Base-by-base conservation (phyloP, 2,113 vertebrate genomes). In the Zosterops lateralis region DNA sequence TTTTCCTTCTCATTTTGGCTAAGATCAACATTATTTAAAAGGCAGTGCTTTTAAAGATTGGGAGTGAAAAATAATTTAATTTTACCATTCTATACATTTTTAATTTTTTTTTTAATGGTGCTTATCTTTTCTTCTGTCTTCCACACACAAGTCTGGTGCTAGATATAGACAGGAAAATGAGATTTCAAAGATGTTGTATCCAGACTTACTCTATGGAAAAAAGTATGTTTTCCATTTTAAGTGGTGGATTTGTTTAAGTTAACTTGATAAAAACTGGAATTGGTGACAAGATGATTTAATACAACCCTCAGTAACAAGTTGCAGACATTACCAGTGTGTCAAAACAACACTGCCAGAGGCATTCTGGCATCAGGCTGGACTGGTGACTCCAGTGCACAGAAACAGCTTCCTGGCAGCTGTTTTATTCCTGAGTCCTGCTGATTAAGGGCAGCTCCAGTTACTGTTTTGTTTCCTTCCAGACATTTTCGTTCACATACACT, bases 271-370 rank as follows among this genome's bases (percentile, higher is more conserved):
- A 78, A 91, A 53, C 58, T 17, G 72, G 80, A 68, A 89, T 34
- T 87, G 47, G n/a, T 91, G 96, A 95, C 83, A 48, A 11, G 65
- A 53, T 94, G 87, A 96, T 97, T 92, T 93, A 96, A 96, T 95
- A 75, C 28, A 91, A 32, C n/a, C 68, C 67, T 82, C 77, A 47
- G 78, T 93, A 96, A 97, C 95, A 97, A 97, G 84, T 73, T 95
- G 71, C 82, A 97, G 95, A 81, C 81, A 64, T 91, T 94, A 84
- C 66, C 84, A 90, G 47, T 71, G 66, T 87, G 66, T 83, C 74
- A 96, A 54, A 96, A 92, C 31, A 72, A 44, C 82, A 88, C 38
- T 94, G 86, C 87, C 86, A 65, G 84, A 91, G 87, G 84, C 90
- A 56, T 80, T 86, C 60, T 79, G 80, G 72, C 31, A 2, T 40